A percentile compares a stretch with the other conserved stretches of the same genome.
These are phyloP conservation scores for Pyrrhosoma nymphula DNA, from an alignment of 2,888 invertebrate genomes.

Conservation along the genomic window DNA sequence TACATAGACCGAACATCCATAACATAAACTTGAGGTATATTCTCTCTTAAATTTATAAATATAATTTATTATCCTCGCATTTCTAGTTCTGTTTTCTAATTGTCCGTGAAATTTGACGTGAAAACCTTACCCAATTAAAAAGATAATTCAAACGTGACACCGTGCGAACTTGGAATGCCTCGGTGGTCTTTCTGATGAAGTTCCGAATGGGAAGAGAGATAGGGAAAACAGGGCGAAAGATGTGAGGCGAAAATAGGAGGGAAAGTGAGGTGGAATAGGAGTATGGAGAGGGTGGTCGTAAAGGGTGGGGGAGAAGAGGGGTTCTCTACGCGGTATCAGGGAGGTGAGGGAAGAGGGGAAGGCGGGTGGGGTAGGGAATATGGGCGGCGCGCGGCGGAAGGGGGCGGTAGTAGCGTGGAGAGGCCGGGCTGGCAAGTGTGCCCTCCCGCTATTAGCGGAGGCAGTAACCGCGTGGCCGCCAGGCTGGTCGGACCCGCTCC, in stretches of 20 bases:
- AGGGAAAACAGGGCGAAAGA: background rate
- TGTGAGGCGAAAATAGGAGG: slow-evolving; percentile 14
- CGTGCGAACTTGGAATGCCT: too few relatives aligned
- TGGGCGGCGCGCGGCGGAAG: background rate
- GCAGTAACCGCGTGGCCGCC: slow-evolving; percentile 65
- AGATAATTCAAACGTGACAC: too few relatives aligned
- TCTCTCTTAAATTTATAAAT: too few relatives aligned
- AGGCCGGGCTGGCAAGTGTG: slow-evolving; percentile 9
- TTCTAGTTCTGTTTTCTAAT: too few relatives aligned
- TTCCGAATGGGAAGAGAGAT: background rate
- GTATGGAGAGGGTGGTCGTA: background rate
- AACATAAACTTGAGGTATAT: too few relatives aligned
- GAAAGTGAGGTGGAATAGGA: background rate
- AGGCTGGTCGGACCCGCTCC: slow-evolving; percentile 58
- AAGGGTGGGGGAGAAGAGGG: background rate
- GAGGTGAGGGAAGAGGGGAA: background rate
- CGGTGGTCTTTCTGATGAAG: too few relatives aligned
- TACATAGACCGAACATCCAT: too few relatives aligned
- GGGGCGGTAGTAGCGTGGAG: background rate
- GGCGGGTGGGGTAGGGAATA: background rate
- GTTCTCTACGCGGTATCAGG: slow-evolving; percentile 22
- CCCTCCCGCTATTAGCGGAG: slow-evolving; percentile 52
- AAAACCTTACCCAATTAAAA: too few relatives aligned
- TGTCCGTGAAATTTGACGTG: too few relatives aligned
- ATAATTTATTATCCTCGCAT: too few relatives aligned